A percentile compares a stretch with the other conserved stretches of the same genome.
phyloP scores from a whole-genome alignment of 2,113 vertebrate species.

The Patagioenas fasciata region DNA sequence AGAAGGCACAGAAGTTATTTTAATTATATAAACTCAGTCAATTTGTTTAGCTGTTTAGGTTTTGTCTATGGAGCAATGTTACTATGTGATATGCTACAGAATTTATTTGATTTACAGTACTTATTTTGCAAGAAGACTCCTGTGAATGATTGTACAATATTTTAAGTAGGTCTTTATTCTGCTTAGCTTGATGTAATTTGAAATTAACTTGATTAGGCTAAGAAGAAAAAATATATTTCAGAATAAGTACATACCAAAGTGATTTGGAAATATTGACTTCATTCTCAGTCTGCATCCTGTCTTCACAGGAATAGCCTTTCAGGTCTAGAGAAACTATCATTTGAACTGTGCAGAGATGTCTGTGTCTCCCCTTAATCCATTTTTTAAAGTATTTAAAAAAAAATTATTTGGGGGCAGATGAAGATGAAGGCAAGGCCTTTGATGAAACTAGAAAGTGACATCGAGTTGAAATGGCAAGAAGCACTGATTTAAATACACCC shows the following conservation, averaged over 20 bases:
- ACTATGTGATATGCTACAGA: not conserved
- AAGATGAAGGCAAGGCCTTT: not conserved
- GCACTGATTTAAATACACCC: not conserved
- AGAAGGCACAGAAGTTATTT: not conserved
- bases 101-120: not conserved
- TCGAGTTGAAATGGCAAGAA: not conserved
- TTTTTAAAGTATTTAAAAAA: not conserved
- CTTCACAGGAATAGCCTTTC: not conserved
- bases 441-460: not conserved
- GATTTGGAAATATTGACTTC: not conserved
- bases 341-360: not conserved
- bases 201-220: conserved; percentile 23
- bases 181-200: not conserved
- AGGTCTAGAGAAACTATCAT: not conserved
- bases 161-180: conserved; percentile 6
- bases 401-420: not conserved
- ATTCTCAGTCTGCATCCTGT: not conserved
- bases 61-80: not conserved
- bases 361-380: not conserved
- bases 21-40: not conserved
- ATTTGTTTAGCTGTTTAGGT: not conserved
- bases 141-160: not conserved
- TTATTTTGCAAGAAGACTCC: not conserved
- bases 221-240: not conserved
- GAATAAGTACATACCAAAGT: not conserved